Percentiles rank a stretch among this genome's conserved stretches.
Conservation (phyloP, 2,113 vertebrate species). For the Cygnus atratus region DNA sequence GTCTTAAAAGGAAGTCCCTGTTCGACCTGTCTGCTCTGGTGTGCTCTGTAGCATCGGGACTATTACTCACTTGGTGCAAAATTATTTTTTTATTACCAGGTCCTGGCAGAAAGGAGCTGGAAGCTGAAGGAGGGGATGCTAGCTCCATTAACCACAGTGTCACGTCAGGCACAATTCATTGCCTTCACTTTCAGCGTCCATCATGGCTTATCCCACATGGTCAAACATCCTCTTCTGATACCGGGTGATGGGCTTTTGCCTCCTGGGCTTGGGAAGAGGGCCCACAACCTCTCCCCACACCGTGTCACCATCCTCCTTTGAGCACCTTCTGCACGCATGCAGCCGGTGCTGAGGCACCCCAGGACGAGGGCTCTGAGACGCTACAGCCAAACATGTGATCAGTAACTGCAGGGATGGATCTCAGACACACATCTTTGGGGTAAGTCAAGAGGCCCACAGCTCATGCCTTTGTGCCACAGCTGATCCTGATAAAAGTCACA, state of each 20-base stretch:
- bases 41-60: neutral
- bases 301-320: neutral
- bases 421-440: neutral
- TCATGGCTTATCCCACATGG: neutral
- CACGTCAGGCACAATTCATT: accelerated
- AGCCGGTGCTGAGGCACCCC: neutral
- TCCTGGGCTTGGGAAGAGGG: neutral
- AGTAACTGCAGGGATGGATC: neutral
- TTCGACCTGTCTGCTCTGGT: neutral
- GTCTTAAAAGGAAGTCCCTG: neutral
- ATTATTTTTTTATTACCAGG: neutral
- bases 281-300: neutral
- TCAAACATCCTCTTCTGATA: neutral
- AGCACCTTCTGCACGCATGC: neutral
- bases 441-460: neutral
- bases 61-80: neutral
- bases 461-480: neutral
- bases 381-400: neutral
- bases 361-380: accelerated
- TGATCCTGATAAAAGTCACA: neutral
- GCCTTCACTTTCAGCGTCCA: neutral
- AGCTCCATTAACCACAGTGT: neutral
- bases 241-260: neutral
- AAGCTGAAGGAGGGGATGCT: neutral
- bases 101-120: neutral